Percentiles rank a stretch among this genome's conserved stretches.
Conservation (phyloP, 2,113 vertebrate genomes). For the Zapus hudsonius region DNA sequence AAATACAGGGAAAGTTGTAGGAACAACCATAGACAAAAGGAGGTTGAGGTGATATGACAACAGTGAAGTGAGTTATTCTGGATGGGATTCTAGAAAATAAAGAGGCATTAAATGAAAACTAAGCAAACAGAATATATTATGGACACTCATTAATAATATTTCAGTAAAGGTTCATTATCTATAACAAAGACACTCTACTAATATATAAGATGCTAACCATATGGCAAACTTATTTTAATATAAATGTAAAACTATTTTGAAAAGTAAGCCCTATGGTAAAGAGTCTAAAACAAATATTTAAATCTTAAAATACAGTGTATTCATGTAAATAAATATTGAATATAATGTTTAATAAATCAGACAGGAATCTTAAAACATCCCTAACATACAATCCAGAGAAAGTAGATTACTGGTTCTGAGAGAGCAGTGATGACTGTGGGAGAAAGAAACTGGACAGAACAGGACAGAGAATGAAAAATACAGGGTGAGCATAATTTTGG, state of each 20-base stretch:
- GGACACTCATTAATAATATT: neutral
- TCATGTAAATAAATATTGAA: too few species aligned
- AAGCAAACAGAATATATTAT: neutral
- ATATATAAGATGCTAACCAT: neutral
- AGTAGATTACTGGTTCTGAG: neutral
- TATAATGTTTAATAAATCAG: neutral
- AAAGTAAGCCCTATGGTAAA: neutral
- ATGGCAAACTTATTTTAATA: neutral
- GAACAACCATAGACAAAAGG: neutral
- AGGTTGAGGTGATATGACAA: neutral
- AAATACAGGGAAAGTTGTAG: neutral
- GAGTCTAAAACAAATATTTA: neutral
- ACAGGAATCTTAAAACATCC: neutral
- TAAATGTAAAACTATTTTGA: constrained; percentile 2
- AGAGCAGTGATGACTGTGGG: neutral
- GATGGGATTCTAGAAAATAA: neutral
- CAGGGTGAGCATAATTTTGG: neutral
- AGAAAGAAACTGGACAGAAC: neutral
- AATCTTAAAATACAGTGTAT: neutral
- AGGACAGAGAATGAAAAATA: neutral
- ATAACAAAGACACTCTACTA: neutral
- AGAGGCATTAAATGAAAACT: neutral
- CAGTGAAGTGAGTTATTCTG: neutral
- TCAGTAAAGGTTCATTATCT: neutral
- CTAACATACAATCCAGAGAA: neutral